A percentile compares a stretch with the other conserved stretches of the same genome.
Conservation (phyloP, 2,113 vertebrate species). For the Sisor rabdophorus region DNA sequence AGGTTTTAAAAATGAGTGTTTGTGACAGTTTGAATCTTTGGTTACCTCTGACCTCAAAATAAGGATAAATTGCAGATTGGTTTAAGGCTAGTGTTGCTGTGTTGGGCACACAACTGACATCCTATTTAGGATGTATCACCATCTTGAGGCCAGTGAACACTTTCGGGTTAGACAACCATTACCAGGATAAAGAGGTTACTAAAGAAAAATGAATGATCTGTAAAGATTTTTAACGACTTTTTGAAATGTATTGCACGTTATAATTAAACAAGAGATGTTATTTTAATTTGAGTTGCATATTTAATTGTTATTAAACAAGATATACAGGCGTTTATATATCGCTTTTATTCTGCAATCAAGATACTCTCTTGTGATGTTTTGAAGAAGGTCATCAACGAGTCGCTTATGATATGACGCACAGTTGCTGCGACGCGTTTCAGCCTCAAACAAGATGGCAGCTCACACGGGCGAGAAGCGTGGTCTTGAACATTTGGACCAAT, state of each 20-base stretch:
- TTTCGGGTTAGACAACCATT: neutral
- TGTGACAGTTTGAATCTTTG: neutral
- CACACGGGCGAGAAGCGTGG: conserved; percentile 66
- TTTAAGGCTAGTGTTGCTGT: neutral
- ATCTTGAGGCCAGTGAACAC: neutral
- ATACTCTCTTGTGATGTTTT: neutral
- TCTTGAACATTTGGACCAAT: conserved; percentile 73
- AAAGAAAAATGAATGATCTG: neutral
- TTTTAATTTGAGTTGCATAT: neutral
- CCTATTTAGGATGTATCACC: neutral
- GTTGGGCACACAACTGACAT: neutral
- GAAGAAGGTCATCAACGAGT: neutral
- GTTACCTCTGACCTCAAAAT: neutral
- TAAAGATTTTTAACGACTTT: neutral
- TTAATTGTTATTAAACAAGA: too few relatives aligned
- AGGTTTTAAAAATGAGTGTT: neutral
- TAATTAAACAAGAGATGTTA: neutral
- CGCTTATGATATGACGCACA: conserved; percentile 51
- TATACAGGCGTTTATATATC: neutral
- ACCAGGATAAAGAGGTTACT: neutral
- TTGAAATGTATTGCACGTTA: neutral
- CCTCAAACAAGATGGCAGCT: conserved; percentile 73
- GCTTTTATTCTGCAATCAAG: neutral
- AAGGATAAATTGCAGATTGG: neutral
- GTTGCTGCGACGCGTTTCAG: conserved; percentile 48